Evolutionary conservation across 2,113 vertebrate genomes (phyloP).

Genomic region (Etheostoma cragini): DNA sequence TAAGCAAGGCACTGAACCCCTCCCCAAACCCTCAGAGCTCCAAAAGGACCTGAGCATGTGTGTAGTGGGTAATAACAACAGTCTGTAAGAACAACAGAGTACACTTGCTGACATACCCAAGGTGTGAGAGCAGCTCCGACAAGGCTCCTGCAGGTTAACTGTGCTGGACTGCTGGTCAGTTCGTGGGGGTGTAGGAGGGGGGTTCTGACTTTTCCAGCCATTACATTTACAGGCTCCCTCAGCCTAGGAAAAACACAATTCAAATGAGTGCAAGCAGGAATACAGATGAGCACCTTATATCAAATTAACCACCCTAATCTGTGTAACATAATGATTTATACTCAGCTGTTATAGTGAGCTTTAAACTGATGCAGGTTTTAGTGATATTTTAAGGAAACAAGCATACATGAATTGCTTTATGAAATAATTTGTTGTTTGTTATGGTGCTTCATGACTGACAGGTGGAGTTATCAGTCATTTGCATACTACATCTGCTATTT

Average conservation of each 20-base stretch:
- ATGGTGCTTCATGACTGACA: background rate
- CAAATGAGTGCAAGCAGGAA: background rate
- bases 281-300: background rate
- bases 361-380: background rate
- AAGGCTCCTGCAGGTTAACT: conserved; percentile 92
- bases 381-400: background rate
- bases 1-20: too few species aligned
- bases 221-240: conserved; percentile 99
- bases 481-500: background rate
- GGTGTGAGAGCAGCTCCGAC: conserved; percentile 94
- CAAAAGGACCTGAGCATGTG: too few species aligned
- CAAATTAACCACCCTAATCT: background rate
- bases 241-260: conserved; percentile 80
- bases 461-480: background rate
- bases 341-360: background rate
- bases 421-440: background rate
- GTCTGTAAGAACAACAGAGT: too few species aligned
- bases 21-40: too few species aligned
- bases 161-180: conserved; percentile 89
- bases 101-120: conserved; percentile 84
- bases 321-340: background rate
- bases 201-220: conserved; percentile 98
- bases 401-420: background rate
- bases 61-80: too few species aligned
- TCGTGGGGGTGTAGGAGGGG: conserved; percentile 93